These are phyloP conservation scores for Perithous albicinctus DNA, from an alignment of 2,888 invertebrate species.

Conservation along the genomic window DNA sequence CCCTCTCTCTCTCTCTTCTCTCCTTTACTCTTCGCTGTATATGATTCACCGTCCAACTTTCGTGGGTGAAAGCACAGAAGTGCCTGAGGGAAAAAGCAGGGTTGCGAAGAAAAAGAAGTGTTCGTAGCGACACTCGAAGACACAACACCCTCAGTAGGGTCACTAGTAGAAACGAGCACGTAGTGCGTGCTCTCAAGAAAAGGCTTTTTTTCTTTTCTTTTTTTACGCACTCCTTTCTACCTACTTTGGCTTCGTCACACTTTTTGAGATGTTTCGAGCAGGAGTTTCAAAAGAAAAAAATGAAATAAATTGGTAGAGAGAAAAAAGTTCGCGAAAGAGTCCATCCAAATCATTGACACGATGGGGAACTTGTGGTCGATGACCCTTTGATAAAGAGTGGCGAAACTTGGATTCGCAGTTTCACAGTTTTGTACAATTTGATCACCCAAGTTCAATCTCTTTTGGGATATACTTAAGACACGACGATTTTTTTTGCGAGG, in stretches of 20 bases:
- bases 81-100: slow-evolving; percentile 27
- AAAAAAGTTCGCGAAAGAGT: background rate
- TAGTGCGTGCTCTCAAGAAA: slow-evolving; percentile 57
- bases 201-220: slow-evolving; percentile 35
- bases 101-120: slow-evolving; percentile 44
- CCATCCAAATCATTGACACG: background rate
- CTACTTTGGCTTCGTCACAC: slow-evolving; percentile 36
- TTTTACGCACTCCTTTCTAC: slow-evolving; percentile 27
- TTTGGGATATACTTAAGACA: too few relatives aligned
- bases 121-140: slow-evolving; percentile 54
- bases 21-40: slow-evolving; percentile 14
- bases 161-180: slow-evolving; percentile 50
- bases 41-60: slow-evolving; percentile 54
- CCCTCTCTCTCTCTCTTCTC: slow-evolving; percentile 38
- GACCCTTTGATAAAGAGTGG: background rate
- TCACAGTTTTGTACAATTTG: too few relatives aligned
- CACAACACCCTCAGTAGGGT: slow-evolving; percentile 49
- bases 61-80: slow-evolving; percentile 44
- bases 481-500: too few relatives aligned
- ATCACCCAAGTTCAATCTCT: too few relatives aligned
- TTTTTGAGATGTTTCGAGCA: slow-evolving; percentile 49
- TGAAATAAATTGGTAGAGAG: slow-evolving; percentile 1
- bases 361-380: background rate
- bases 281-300: background rate
- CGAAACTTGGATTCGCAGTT: background rate